Conservation (phyloP, 2,888 invertebrate species). For the Drosophila seclusa region DNA sequence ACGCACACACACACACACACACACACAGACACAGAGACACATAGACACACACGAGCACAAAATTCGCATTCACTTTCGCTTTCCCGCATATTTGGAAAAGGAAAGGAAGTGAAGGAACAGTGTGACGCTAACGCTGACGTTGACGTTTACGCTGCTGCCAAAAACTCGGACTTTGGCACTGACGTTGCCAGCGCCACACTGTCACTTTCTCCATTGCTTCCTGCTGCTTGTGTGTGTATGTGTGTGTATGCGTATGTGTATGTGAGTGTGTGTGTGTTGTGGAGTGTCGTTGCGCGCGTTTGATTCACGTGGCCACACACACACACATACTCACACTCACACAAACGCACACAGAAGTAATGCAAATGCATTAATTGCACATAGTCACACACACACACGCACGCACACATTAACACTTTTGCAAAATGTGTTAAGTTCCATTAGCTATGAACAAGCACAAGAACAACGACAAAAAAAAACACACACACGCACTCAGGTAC, state of each 20-base stretch:
- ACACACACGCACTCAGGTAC: slow-evolving; percentile 20
- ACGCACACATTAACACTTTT: slow-evolving; percentile 13
- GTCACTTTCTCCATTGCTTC: slow-evolving; percentile 58
- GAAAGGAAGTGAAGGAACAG: slow-evolving; percentile 29
- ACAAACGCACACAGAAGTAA: slow-evolving; percentile 19
- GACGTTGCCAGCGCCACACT: slow-evolving; percentile 48
- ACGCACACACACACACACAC: not conserved
- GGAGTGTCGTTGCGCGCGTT: slow-evolving; percentile 69
- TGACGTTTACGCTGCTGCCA: slow-evolving; percentile 27
- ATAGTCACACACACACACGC: slow-evolving; percentile 24
- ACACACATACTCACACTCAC: slow-evolving; percentile 34
- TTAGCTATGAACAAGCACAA: not conserved
- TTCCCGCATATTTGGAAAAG: slow-evolving; percentile 31
- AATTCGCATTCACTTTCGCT: slow-evolving; percentile 62
- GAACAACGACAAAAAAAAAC: slow-evolving; percentile 9
- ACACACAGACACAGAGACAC: not conserved
- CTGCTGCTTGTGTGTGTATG: slow-evolving; percentile 7
- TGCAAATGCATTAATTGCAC: slow-evolving; percentile 52
- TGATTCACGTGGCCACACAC: slow-evolving; percentile 73
- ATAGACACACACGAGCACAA: slow-evolving; percentile 1
- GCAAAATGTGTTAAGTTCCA: slow-evolving; percentile 22
- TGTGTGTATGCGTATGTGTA: slow-evolving; percentile 4
- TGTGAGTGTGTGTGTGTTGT: slow-evolving; percentile 13
- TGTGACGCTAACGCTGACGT: slow-evolving; percentile 18
- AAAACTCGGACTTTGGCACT: slow-evolving; percentile 34